Evolutionary conservation across 2,888 invertebrate genomes (phyloP), one percentile per base, ranked within the genome.

Genomic region (Leucophora obtusa): DNA sequence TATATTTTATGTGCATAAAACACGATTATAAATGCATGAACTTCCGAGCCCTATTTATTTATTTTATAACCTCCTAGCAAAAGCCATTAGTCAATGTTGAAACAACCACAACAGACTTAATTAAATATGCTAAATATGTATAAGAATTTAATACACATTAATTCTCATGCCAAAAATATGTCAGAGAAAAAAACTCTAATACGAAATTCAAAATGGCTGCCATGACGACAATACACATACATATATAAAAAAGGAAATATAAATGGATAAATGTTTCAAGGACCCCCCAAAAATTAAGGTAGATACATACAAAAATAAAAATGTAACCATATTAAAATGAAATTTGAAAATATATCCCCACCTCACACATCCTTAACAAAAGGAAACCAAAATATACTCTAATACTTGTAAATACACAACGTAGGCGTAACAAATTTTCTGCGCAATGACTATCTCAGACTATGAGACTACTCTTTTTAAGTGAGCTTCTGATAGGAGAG

Each of bases 151-250:
- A 14, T 47, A 47, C 43, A n/a, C n/a, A 47, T n/a, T 47, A 43
- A 66, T 24, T 66, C n/a, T 21, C 54, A 24, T 15, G n/a, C 28
- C 33, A 2, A 33, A 33, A n/a, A 33, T 28, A 58, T 15, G 15
- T 17, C 63, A 53, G 11, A 65, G 21, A 17, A 35, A 35, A 17
- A 54, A 33, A 53, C 9, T 21, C 54, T 1, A n/a, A 21, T 2
- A 5, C 38, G n/a, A 66, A 56, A 66, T 66, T 66, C 66, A 66
- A 66, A 66, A 66, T 66, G 66, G 66, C 66, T 38, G 66, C 18
- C 54, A 43, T n/a, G 59, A 59, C 15, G 14, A 38, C 35, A 47
- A 24, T 11, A 35, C 24, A 53, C 8, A 11, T 50, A 65, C 17
- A 50, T 51, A 9, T 10, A 54, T 15, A 50, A 43, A 28, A 28